Base-by-base conservation (phyloP, 1,140 invertebrate genomes). In the Dysdera silvatica region DNA sequence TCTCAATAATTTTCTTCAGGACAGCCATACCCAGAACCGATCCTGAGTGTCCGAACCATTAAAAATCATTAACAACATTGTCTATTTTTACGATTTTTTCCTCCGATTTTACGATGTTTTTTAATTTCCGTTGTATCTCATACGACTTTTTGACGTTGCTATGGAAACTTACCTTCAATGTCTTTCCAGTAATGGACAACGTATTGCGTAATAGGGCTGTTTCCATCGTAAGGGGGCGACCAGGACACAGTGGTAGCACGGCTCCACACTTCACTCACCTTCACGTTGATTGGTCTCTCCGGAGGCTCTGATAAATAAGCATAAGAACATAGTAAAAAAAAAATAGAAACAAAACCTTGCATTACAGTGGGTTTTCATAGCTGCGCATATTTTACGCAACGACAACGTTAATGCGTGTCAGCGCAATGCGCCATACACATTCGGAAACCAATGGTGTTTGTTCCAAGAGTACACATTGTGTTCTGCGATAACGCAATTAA, bases 181-280 rank as follows among this genome's bases (percentile, higher is more conserved):
- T 87, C 89, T 61, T 88, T 85, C 79, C 94, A 95, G 76, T 93
- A 94, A 76, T 95, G 90, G 72, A 95, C 91, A 41, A 90, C 82
- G 75, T 95, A 97, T 71, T 86, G 83, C 67, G 87, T 90, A 66
- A 97, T 89, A 0, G 87, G 87, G 16, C 89, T 91, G 75, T 97
- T 96, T 65, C 94, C 94, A 74, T 95, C 87, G 74, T 94, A 96
- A 14, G 93, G 92, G 26, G 69, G 69, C 24, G 86, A 86, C 94
- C 95, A 98, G 10, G 87, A 88, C 3, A 98, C 78, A 72, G 91
- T 89, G 47, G 95, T 89, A 3, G 86, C 87, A 64, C 91, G 83
- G 66, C 92, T 94, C 62, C 88, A 91, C 77, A 92, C 91, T 74
- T 95, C 90, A 26, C 93, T 78, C 28, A 97, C 89, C 76, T 92